Conservation (phyloP, 2,113 vertebrate species). For the Lutjanus erythropterus region DNA sequence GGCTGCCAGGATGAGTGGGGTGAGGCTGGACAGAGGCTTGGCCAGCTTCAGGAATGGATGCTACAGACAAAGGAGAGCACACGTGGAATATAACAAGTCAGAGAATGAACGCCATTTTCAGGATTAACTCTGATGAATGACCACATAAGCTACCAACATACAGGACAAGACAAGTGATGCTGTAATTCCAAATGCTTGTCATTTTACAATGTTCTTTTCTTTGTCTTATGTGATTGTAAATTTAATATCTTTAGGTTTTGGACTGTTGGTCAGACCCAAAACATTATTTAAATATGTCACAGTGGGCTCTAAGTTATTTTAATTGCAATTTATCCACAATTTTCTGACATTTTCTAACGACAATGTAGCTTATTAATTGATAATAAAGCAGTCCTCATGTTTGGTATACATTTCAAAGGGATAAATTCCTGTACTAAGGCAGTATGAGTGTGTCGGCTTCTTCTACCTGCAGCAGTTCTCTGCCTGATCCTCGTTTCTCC, state of each 20-base stretch:
- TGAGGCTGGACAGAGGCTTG: slow-evolving; percentile 86
- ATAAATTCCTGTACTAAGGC: neutral
- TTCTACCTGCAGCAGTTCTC: slow-evolving; percentile 83
- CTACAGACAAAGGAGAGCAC: slow-evolving; percentile 43
- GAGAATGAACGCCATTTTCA: neutral
- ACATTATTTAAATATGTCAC: neutral
- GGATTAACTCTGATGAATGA: neutral
- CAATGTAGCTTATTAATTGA: neutral
- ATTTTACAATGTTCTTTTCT: neutral
- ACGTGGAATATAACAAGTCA: neutral
- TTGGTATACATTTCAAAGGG: too few relatives aligned
- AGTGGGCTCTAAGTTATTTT: neutral
- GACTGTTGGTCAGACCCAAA: neutral
- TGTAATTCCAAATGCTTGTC: neutral
- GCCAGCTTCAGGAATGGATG: slow-evolving; percentile 85
- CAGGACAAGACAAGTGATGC: neutral
- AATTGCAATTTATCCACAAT: neutral
- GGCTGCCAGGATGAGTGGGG: slow-evolving; percentile 85
- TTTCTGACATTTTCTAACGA: neutral
- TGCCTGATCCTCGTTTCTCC: slow-evolving; percentile 84
- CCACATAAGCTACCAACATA: neutral
- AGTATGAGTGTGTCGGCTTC: neutral
- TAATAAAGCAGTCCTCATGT: neutral
- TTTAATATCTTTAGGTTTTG: too few relatives aligned
- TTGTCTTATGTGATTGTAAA: too few relatives aligned